Evolutionary conservation across 2,888 invertebrate species (phyloP).

Genomic region (Nemurella pictetii): DNA sequence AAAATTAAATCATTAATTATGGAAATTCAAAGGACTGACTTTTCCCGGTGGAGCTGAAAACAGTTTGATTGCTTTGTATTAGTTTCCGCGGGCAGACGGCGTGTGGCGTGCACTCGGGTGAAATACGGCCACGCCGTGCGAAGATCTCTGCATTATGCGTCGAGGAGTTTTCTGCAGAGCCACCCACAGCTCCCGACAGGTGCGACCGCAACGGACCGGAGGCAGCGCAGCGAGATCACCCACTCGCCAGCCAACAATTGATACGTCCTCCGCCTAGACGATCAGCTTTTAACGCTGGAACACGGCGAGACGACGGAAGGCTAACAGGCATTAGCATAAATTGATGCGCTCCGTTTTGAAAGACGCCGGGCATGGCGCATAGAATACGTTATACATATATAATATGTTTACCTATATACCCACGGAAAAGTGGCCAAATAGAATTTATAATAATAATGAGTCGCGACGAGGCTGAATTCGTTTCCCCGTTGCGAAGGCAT

Average conservation of each 20-base stretch:
- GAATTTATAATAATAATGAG: not conserved
- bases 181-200: not conserved
- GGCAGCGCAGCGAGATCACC: not conserved
- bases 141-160: not conserved
- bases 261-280: no score
- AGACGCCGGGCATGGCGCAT: no score
- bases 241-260: no score
- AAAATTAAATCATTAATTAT: constrained; percentile 43
- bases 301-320: no score
- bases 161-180: no score
- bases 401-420: no score
- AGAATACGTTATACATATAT: no score
- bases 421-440: not conserved
- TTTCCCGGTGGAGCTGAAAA: not conserved
- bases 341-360: not conserved
- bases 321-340: not conserved
- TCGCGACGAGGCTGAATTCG: not conserved
- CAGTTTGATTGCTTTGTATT: constrained; percentile 13
- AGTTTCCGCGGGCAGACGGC: constrained; percentile 18
- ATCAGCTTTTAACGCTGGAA: no score
- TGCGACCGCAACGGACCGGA: not conserved
- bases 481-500: not conserved
- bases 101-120: constrained; percentile 1
- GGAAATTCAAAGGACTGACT: constrained; percentile 38
- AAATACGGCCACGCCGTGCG: not conserved